These are phyloP conservation scores for Coracias cyanogaster DNA, from an alignment of 2,797 vertebrate species.

Conservation along the genomic window DNA sequence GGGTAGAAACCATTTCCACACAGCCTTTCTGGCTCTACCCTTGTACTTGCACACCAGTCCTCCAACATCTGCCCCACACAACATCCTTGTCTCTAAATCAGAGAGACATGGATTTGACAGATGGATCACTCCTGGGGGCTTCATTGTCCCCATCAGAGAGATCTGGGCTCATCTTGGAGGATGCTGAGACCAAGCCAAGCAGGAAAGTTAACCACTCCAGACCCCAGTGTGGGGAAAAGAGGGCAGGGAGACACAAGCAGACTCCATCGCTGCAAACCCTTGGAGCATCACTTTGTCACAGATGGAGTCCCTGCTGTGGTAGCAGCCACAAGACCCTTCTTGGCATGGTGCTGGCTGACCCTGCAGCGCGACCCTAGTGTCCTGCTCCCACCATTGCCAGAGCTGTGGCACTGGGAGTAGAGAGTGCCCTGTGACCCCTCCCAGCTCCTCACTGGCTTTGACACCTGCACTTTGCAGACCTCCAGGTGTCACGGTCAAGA, in stretches of 20 bases:
- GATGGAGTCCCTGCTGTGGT: background rate
- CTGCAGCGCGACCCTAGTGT: fast-evolving
- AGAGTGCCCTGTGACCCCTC: fast-evolving
- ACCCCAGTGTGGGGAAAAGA: background rate
- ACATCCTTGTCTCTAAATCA: background rate
- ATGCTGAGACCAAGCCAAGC: background rate
- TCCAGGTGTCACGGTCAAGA: background rate
- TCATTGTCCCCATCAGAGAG: background rate
- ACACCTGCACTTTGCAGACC: fast-evolving
- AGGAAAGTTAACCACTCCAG: background rate
- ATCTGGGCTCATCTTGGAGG: background rate
- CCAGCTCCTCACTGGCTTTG: background rate
- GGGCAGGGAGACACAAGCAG: background rate
- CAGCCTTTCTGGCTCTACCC: background rate
- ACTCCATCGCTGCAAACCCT: background rate
- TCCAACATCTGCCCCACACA: background rate
- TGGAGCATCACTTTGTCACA: background rate
- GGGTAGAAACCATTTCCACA: no score
- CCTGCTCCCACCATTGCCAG: background rate
- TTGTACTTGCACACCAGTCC: background rate
- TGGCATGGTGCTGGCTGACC: background rate
- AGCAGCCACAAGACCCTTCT: background rate
- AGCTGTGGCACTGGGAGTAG: background rate
- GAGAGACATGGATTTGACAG: background rate
- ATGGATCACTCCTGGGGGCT: background rate